These are phyloP conservation scores for Athalia cordata DNA, from an alignment of 2,888 invertebrate species.

Conservation along the genomic window DNA sequence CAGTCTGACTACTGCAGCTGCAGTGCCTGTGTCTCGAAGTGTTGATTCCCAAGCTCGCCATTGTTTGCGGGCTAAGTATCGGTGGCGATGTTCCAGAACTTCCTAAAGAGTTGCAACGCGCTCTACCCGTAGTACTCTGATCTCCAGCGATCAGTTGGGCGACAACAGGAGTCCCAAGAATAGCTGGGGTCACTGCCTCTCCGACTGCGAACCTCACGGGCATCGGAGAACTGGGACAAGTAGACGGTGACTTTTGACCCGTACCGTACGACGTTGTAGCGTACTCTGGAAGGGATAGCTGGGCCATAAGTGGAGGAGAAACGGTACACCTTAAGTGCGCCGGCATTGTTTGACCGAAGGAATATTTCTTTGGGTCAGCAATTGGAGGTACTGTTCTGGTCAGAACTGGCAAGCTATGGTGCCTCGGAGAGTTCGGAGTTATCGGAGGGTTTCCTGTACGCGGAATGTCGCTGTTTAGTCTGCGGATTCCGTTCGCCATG, in stretches of 20 bases:
- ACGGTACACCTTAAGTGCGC: conserved; percentile 26
- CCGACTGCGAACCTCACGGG: conserved; percentile 83
- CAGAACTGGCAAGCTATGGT: conserved; percentile 81
- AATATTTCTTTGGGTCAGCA: conserved; percentile 46
- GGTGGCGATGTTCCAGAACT: conserved; percentile 75
- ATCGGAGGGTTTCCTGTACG: conserved; percentile 64
- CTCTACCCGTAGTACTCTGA: conserved; percentile 64
- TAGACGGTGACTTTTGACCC: conserved; percentile 61
- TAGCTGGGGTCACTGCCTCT: conserved; percentile 77
- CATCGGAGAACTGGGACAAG: conserved; percentile 69
- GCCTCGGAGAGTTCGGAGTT: conserved; percentile 79
- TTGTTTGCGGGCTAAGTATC: conserved; percentile 79
- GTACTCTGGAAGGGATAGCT: conserved; percentile 46
- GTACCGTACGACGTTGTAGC: neutral
- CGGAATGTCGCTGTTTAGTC: conserved; percentile 70
- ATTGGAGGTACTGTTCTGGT: conserved; percentile 45
- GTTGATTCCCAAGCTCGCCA: conserved; percentile 79
- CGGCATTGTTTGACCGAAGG: conserved; percentile 25
- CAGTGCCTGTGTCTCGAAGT: conserved; percentile 75
- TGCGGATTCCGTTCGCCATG: conserved; percentile 59
- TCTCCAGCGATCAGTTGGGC: conserved; percentile 56
- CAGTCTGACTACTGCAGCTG: conserved; percentile 85
- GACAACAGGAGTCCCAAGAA: conserved; percentile 61
- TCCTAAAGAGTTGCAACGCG: conserved; percentile 82
- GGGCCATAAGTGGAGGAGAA: conserved; percentile 38